These are phyloP conservation scores for Digitonthophagus gazella DNA, from an alignment of 2,888 invertebrate genomes.

Conservation along the genomic window DNA sequence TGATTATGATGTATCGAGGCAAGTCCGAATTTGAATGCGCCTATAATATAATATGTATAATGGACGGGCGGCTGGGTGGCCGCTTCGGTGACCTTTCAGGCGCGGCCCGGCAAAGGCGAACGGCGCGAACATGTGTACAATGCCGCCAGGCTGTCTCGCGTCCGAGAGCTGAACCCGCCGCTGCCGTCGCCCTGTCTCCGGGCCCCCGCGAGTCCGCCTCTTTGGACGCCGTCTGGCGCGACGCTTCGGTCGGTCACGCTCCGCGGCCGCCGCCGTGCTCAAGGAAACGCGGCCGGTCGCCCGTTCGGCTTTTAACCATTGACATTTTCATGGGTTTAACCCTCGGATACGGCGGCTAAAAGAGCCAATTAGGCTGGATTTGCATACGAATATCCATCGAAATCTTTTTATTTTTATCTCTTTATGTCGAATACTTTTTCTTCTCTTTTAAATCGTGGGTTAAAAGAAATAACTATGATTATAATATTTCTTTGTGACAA, in stretches of 20 bases:
- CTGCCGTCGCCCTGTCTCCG: background rate
- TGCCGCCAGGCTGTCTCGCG: conserved; percentile 13
- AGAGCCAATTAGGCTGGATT: background rate
- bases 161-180: background rate
- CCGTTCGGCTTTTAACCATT: background rate
- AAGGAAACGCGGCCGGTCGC: background rate
- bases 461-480: too few species aligned
- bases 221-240: background rate
- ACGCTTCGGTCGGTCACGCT: background rate
- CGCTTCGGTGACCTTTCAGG: conserved; percentile 1
- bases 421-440: background rate
- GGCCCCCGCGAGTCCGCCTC: too few species aligned
- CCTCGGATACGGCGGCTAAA: background rate
- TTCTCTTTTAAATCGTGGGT: too few species aligned
- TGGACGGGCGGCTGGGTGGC: background rate
- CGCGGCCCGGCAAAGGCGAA: background rate
- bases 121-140: conserved; percentile 7
- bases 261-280: background rate
- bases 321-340: background rate
- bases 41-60: background rate
- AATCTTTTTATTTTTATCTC: background rate
- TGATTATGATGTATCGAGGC: background rate
- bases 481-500: too few species aligned
- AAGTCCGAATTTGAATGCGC: background rate
- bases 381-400: background rate